Conservation (phyloP, 2,797 vertebrate genomes). For the Sarcophilus harrisii region DNA sequence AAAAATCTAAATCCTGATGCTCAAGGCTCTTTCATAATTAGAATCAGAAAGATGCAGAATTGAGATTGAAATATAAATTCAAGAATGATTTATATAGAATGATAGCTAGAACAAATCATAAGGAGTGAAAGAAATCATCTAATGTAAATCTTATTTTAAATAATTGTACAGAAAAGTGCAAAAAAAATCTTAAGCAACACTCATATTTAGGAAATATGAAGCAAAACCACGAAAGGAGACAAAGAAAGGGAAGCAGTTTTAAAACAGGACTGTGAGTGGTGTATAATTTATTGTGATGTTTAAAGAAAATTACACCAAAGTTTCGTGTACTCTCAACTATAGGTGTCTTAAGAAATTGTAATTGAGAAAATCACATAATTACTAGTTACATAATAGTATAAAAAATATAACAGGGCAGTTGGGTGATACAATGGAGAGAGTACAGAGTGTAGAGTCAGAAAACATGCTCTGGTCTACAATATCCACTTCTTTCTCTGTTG, state of each 20-base stretch:
- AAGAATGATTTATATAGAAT: background rate
- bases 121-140: background rate
- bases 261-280: background rate
- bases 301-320: background rate
- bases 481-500: background rate
- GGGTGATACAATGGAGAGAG: background rate
- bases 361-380: background rate
- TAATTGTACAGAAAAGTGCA: background rate
- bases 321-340: background rate
- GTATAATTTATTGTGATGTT: background rate
- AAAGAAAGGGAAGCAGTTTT: background rate
- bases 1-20: background rate
- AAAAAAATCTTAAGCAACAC: background rate
- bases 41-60: background rate
- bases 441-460: background rate
- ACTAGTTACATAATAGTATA: background rate
- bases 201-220: background rate
- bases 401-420: background rate
- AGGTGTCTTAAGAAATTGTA: background rate
- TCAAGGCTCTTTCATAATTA: background rate
- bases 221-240: background rate
- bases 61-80: background rate
- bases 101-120: background rate
- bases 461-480: background rate
- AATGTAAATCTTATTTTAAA: background rate